Evolutionary conservation across 1,140 invertebrate species (phyloP), one percentile per base, ranked within the genome.

Genomic region (Drosophila orena): DNA sequence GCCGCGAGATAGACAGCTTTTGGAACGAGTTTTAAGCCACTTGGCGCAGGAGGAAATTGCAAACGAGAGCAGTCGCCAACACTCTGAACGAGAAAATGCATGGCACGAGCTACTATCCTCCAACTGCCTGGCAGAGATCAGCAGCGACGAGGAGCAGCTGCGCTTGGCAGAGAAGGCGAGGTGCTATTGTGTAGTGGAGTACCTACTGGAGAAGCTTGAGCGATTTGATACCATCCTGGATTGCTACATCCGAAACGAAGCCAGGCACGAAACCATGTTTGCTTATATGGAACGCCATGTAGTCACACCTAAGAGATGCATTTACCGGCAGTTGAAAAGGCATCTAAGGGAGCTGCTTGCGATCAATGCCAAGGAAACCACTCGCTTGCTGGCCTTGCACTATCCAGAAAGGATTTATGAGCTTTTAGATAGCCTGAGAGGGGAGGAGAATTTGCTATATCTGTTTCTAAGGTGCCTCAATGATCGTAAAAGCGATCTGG

Each of bases 31-130:
- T 0, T 78, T 93, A 1, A 92, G 93, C 69, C 92, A 93, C n/a
- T 65, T 94, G 50, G 93, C 93, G 0, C 81, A 81, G 62, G 91
- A 92, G 56, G 64, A 92, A 50, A 91, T 92, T 12, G 66, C 81
- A n/a, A 85, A 91, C 11, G 91, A 93, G 65, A 92, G 79, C 42
- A 57, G 92, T 10, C 84, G 93, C 1, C 93, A 93, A 77, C 93
- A 93, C 54, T 94, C 95, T 71, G 97, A 97, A 83, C 93, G 96
- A 50, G 96, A 98, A 91, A 96, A 96, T 79, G 96, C 97, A 5
- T 93, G 97, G 85, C 91, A 98, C 54, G 96, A 97, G 90, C 92
- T 98, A n/a, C 90, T 97, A 4, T 93, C 95, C 37, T 94, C 94
- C 15, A 95, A 96, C 46, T 96, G 95, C 71, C 81, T 97, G 4